Conservation (phyloP, 2,888 invertebrate genomes). For the Macrophya annulata region DNA sequence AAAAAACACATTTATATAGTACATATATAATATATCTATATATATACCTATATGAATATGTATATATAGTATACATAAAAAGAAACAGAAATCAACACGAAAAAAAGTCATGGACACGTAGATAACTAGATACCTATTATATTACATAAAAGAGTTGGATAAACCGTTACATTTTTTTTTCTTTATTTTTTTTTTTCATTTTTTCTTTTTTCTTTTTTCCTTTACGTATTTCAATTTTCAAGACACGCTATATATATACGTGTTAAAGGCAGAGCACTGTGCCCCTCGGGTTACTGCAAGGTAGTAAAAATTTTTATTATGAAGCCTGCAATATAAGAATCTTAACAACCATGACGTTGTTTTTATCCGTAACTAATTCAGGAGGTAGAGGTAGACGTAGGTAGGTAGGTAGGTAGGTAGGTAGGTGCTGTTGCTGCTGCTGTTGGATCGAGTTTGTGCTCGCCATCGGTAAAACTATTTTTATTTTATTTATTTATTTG, state of each 20-base stretch:
- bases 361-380: conserved; percentile 39
- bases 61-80: background rate
- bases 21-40: background rate
- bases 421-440: background rate
- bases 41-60: background rate
- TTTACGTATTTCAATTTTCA: conserved; percentile 49
- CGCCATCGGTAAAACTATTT: background rate
- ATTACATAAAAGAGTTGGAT: conserved; percentile 51
- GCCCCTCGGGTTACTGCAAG: conserved; percentile 31
- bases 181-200: conserved; percentile 17
- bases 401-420: conserved; percentile 12
- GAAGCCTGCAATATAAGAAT: conserved; percentile 52
- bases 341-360: conserved; percentile 48
- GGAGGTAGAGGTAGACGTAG: conserved; percentile 7
- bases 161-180: conserved; percentile 45
- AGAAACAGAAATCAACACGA: background rate
- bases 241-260: conserved; percentile 38
- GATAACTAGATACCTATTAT: conserved; percentile 51
- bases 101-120: conserved; percentile 45
- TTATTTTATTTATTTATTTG: too few species aligned
- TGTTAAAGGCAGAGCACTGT: conserved; percentile 38
- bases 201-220: conserved; percentile 19
- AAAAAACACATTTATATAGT: background rate
- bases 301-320: conserved; percentile 53
- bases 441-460: background rate